A percentile compares a stretch with the other conserved stretches of the same genome.
Evolutionary conservation across 1,140 invertebrate species (phyloP).

Genomic region (Euwallacea similis): DNA sequence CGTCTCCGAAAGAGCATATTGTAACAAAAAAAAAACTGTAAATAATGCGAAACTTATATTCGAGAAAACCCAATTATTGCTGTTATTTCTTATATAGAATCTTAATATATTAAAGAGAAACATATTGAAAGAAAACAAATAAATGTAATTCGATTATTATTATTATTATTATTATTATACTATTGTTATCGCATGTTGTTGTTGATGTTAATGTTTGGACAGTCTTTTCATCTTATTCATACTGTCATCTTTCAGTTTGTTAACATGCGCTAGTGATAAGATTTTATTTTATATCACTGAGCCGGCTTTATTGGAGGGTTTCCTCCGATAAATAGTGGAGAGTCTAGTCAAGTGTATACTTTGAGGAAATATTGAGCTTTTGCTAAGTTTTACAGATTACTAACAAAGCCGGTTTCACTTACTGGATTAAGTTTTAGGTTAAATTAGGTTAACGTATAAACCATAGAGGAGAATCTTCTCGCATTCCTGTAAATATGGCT

Average conservation of each 20-base stretch:
- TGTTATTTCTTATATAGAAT: conserved; percentile 49
- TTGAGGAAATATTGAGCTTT: too few species aligned
- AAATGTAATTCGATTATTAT: conserved; percentile 49
- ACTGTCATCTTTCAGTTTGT: conserved; percentile 22
- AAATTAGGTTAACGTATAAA: too few species aligned
- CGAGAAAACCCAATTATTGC: conserved; percentile 34
- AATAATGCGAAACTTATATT: conserved; percentile 21
- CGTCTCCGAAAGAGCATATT: too few species aligned
- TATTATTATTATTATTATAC: conserved; percentile 40
- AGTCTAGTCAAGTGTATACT: conserved; percentile 31
- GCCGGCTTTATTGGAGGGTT: conserved; percentile 13
- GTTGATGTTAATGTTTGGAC: conserved; percentile 54
- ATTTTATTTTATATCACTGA: conserved; percentile 4
- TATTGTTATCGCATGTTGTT: conserved; percentile 55
- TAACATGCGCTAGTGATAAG: conserved; percentile 25
- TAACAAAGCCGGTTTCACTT: too few species aligned
- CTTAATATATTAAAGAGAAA: conserved; percentile 41
- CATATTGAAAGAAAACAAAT: conserved; percentile 43
- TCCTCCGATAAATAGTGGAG: conserved; percentile 1
- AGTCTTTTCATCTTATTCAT: conserved; percentile 24
- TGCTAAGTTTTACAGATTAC: too few species aligned
- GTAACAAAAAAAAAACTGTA: too few species aligned
- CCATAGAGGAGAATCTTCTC: background rate
- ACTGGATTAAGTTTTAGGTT: too few species aligned
- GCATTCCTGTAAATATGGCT: conserved; percentile 25